These are phyloP conservation scores for Neodiprion lecontei DNA, from an alignment of 1,140 invertebrate genomes.

Conservation along the genomic window DNA sequence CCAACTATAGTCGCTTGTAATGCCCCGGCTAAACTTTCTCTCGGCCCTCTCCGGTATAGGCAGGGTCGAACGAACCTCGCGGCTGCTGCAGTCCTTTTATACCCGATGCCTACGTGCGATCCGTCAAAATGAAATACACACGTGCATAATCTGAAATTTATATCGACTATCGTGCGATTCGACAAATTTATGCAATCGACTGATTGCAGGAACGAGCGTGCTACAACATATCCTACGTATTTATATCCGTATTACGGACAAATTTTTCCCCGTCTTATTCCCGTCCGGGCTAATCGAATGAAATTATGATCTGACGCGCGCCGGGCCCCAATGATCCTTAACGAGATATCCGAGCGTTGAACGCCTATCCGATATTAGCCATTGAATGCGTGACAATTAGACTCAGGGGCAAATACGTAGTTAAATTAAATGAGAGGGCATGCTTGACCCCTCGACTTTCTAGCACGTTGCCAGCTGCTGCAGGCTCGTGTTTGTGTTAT, in stretches of 20 bases:
- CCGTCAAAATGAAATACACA: neutral
- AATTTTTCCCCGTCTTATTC: too few species aligned
- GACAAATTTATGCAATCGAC: too few species aligned
- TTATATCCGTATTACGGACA: too few species aligned
- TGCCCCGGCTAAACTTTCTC: neutral
- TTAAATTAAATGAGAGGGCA: conserved; percentile 5
- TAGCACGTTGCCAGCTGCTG: neutral
- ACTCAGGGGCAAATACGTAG: neutral
- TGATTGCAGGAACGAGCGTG: too few species aligned
- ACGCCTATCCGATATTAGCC: too few species aligned
- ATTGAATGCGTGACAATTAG: neutral
- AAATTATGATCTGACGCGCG: neutral
- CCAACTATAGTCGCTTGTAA: neutral
- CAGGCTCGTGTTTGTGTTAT: neutral
- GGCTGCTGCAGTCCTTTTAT: too few species aligned
- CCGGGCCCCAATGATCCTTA: too few species aligned
- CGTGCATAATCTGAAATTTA: too few species aligned
- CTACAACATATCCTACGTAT: too few species aligned
- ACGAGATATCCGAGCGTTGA: too few species aligned
- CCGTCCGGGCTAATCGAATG: neutral
- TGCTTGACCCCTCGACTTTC: neutral
- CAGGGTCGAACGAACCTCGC: too few species aligned
- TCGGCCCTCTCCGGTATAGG: neutral
- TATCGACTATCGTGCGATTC: too few species aligned
- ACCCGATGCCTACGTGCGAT: neutral